These are phyloP conservation scores for Micronisus gabar DNA, from an alignment of 2,113 vertebrate species.

Conservation along the genomic window DNA sequence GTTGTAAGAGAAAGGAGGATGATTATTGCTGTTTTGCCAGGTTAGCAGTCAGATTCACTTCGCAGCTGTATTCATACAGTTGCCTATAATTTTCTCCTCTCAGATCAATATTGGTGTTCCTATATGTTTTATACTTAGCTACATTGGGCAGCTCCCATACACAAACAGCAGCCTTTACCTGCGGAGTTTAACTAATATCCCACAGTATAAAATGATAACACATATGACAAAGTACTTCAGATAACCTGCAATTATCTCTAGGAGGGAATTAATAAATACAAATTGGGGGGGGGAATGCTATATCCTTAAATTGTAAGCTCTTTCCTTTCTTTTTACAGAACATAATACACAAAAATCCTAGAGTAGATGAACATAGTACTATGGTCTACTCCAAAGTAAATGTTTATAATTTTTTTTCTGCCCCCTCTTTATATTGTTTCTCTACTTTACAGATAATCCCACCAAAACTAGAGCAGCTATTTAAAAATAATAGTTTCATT, in stretches of 20 bases:
- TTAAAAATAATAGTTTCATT: background rate
- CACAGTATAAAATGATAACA: background rate
- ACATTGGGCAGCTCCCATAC: background rate
- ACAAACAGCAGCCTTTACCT: background rate
- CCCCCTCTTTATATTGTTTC: background rate
- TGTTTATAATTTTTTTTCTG: background rate
- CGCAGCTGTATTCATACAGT: background rate
- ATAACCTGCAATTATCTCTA: background rate
- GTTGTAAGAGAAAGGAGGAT: background rate
- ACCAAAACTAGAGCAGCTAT: background rate
- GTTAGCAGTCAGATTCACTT: background rate
- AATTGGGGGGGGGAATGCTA: background rate
- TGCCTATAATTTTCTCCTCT: background rate
- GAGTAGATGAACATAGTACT: background rate
- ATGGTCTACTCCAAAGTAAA: background rate
- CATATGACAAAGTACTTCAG: background rate
- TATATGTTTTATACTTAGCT: background rate
- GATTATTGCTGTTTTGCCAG: background rate
- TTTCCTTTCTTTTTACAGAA: background rate
- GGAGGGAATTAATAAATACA: background rate
- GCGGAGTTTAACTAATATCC: background rate
- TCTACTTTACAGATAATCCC: background rate
- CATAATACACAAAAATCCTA: background rate
- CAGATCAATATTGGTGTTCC: background rate
- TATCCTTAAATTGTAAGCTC: background rate